Evolutionary conservation across 2,113 vertebrate species (phyloP), one percentile per base, ranked within the genome.

Genomic region (Hypomesus transpacificus): DNA sequence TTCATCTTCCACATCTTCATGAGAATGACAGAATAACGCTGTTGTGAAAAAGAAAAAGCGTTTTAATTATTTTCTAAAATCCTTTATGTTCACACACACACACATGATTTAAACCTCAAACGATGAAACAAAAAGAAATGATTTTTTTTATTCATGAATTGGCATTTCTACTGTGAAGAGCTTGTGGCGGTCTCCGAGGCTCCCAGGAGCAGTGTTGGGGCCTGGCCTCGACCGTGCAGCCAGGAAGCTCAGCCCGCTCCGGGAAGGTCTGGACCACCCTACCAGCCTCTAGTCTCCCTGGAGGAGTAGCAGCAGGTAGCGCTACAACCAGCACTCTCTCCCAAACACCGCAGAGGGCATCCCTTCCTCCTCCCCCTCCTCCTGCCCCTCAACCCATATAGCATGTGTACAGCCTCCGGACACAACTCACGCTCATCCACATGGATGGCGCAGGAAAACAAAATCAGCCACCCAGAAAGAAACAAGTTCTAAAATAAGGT

Each of bases 101-200:
- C 24, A 26, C 24, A 26, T 3, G 24, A 87, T 85, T 86, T 82
- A 81, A 87, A 82, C 80, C 75, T 88, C 78, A 86, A 89, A 68
- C 63, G 71, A 75, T 57, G 59, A 75, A 68, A 76, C 69, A 68
- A 68, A 91, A 92, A 91, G 84, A 87, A 89, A 90, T 90, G 87
- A 80, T 75, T 87, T 90, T 77, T 83, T 75, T 84, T 77, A 76
- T 76, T 86, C 82, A 73, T 92, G 94, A 94, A 96, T 97, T 98
- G 94, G 94, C 95, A 93, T 96, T 93, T 94, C 96, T 95, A 95
- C 95, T 94, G 94, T 96, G 94, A 96, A 95, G 92, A 95, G 93
- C 93, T 94, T 93, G 92, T 93, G 92, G 94, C 93, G 93, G 94
- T 92, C 90, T 94, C 91, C 92, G 91, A 78, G 88, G 87, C 90